Conservation (phyloP, 2,113 vertebrate species). For the Ptilonorhynchus violaceus region DNA sequence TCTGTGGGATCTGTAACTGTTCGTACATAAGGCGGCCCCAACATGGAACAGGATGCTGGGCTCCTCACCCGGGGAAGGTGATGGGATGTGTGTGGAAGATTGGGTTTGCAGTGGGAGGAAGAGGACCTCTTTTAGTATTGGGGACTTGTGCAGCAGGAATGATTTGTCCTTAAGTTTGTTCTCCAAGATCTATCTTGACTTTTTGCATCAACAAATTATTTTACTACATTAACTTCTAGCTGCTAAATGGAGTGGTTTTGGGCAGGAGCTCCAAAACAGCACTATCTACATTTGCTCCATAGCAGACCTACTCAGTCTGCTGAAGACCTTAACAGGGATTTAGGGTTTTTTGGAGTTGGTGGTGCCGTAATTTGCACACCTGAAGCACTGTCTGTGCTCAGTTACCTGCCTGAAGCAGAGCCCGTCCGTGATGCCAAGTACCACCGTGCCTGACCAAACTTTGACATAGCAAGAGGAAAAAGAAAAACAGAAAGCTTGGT, state of each 20-base stretch:
- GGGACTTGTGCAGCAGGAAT: neutral
- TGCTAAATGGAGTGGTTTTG: neutral
- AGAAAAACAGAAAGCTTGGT: neutral
- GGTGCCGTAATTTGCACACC: neutral
- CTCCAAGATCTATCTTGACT: neutral
- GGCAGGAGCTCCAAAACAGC: neutral
- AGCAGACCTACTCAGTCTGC: neutral
- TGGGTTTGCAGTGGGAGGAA: neutral
- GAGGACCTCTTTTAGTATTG: neutral
- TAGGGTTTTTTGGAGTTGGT: neutral
- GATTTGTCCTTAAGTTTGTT: neutral
- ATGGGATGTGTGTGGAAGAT: neutral
- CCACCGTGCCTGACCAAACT: neutral
- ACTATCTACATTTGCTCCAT: accelerated
- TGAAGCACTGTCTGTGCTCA: neutral
- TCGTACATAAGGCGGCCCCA: accelerated
- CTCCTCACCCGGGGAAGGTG: accelerated
- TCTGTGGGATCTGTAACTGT: neutral
- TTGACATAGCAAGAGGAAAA: neutral
- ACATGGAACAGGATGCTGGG: accelerated
- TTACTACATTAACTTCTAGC: neutral
- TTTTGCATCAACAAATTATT: neutral
- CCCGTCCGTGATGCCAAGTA: neutral
- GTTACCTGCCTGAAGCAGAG: neutral
- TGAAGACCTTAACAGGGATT: neutral